Base-by-base conservation (phyloP, 92 coral and sea anemone species). In the Diadumene lineata region DNA sequence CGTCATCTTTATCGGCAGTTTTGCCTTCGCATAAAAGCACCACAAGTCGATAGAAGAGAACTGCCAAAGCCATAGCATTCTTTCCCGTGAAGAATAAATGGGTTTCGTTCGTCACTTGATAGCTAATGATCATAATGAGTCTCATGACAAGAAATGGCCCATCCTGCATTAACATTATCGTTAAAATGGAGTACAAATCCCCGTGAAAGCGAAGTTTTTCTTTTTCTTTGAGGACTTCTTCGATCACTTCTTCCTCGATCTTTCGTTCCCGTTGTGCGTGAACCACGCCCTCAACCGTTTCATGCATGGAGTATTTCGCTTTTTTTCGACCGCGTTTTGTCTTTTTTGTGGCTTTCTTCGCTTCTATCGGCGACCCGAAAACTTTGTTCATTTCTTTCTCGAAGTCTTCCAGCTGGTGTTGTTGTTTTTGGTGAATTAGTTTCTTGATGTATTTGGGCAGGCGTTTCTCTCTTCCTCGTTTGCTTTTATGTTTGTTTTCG, bases 11-110 rank as follows among this genome's bases (percentile, higher is more conserved):
- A 19, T 84, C 86, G 50, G 83, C 96, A 19, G 80, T 84, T 25
- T 75, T 82, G 4, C 90, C 82, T 62, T 91, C 97, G 70, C 63
- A 84, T 17, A 91, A 69, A 34, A 91, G 55, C 16, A 91, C 82
- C 31, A 88, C 55, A 51, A 94, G 73, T 77, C 98, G 86, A 79
- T 94, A 94, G 26, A 94, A 10, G 0, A 94, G 91, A 56, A 94
- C 51, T 1, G 88, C 68, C 34, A 92, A 44, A 3, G 96, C 98
- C 77, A 92, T 85, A 16, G 97, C 98, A 48, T 94, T 94, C 75
- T 94, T 94, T 0, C 98, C 98, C 9, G 98, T 92, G 72, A 94
- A 94, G 69, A 94, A 88, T 16, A 94, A 62, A 70, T 94, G 98
- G 70, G 92, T 86, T 30, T 82, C 90, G 68, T 86, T 84, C 1